These are phyloP conservation scores for Temnothorax unifasciatus DNA, from an alignment of 2,888 invertebrate genomes.

Conservation along the genomic window DNA sequence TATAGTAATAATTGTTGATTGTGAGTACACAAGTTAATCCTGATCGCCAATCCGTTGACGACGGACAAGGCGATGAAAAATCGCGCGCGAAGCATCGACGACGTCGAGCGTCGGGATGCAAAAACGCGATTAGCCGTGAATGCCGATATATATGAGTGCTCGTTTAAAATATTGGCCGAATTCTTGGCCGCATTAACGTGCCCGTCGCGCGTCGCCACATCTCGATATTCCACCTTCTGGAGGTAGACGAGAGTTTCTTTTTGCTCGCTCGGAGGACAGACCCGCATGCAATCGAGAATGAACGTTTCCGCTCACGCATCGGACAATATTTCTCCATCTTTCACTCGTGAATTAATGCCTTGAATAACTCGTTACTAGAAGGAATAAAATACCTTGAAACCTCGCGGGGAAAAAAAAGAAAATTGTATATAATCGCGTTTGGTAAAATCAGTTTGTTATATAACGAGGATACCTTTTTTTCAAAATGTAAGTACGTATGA, in stretches of 20 bases:
- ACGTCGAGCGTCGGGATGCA: constrained; percentile 39
- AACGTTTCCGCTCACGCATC: constrained; percentile 21
- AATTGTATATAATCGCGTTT: not conserved
- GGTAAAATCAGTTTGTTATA: not conserved
- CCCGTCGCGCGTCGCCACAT: not conserved
- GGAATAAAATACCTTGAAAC: not conserved
- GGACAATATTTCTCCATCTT: constrained; percentile 1
- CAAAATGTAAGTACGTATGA: not conserved
- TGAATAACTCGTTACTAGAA: not conserved
- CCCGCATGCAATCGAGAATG: constrained; percentile 32
- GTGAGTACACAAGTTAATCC: no score
- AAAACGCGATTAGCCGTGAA: constrained; percentile 46
- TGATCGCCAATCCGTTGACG: not conserved
- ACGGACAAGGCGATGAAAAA: constrained; percentile 18
- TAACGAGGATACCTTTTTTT: not conserved
- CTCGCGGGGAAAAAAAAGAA: not conserved
- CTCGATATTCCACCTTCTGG: constrained; percentile 37
- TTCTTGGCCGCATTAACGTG: constrained; percentile 32
- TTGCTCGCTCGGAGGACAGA: constrained; percentile 1
- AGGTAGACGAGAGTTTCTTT: constrained; percentile 26
- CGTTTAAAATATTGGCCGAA: constrained; percentile 57
- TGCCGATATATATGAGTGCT: constrained; percentile 30
- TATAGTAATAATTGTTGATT: no score
- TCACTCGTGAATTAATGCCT: constrained; percentile 28
- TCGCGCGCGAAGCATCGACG: constrained; percentile 20